Evolutionary conservation across 2,888 invertebrate species (phyloP).

Genomic region (Dorcus hopei): DNA sequence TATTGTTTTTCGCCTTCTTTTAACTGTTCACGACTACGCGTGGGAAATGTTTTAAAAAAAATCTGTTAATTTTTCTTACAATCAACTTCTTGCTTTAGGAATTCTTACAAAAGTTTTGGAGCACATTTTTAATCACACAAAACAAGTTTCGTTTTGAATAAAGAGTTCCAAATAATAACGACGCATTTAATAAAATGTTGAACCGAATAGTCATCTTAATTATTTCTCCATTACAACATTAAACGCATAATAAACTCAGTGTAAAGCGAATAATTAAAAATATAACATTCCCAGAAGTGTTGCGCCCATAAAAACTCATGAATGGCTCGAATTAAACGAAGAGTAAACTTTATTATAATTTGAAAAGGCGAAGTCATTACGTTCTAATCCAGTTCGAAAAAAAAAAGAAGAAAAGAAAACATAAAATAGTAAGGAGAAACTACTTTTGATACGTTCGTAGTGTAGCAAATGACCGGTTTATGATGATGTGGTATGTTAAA

Average conservation of each 20-base stretch:
- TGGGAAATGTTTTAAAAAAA: background rate
- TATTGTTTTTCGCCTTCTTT: too few relatives aligned
- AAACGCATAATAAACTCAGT: background rate
- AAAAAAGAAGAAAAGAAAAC: background rate
- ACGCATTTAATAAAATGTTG: background rate
- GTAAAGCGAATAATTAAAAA: background rate
- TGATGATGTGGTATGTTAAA: constrained; percentile 21
- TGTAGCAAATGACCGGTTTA: background rate
- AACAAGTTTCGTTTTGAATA: too few relatives aligned
- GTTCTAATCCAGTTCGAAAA: background rate
- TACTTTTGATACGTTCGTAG: constrained; percentile 12
- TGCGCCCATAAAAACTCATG: background rate
- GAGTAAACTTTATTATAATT: constrained; percentile 10
- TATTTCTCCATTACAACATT: background rate
- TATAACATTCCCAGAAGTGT: constrained; percentile 10
- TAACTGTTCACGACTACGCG: too few relatives aligned
- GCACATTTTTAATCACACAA: background rate
- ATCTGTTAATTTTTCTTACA: too few relatives aligned
- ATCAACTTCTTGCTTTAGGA: too few relatives aligned
- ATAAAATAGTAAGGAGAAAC: background rate
- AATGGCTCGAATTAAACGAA: constrained; percentile 13
- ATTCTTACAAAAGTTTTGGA: too few relatives aligned
- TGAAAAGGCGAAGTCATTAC: constrained; percentile 12
- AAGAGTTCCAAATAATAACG: background rate
- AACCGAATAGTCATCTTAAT: background rate